Conservation (phyloP, 37 sponge, comb jelly and placozoan species). For the Mnemiopsis leidyi region DNA sequence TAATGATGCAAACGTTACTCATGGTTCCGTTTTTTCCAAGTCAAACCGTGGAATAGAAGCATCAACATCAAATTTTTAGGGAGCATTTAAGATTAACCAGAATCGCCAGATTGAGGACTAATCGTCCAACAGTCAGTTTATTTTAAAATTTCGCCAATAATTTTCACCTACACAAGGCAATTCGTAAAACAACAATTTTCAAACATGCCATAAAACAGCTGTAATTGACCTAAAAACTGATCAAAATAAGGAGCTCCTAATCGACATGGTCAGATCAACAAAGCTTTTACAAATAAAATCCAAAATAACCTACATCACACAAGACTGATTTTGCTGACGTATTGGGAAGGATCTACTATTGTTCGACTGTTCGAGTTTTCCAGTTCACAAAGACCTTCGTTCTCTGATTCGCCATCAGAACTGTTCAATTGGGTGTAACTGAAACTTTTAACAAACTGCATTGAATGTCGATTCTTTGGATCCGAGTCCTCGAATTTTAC, state of each 20-base stretch:
- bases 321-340: conserved; percentile 33
- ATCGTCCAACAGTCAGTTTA: too few species aligned
- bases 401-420: neutral
- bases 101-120: too few species aligned
- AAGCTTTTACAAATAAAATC: neutral
- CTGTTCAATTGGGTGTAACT: neutral
- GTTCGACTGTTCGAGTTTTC: neutral
- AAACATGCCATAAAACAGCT: neutral
- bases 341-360: conserved; percentile 3
- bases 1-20: too few species aligned
- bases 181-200: neutral
- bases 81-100: too few species aligned
- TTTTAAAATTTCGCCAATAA: too few species aligned
- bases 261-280: neutral
- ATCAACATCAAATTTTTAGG: too few species aligned
- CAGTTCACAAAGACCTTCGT: neutral
- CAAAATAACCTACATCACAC: neutral
- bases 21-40: too few species aligned
- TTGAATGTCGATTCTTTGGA: neutral
- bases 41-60: too few species aligned
- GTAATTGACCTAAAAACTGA: conserved; percentile 22
- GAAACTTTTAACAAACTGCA: conserved; percentile 34
- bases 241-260: neutral
- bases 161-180: too few species aligned
- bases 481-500: conserved; percentile 19